These are phyloP conservation scores for Lepilemur septentrionalis DNA, from an alignment of 2,797 vertebrate species.

Conservation along the genomic window DNA sequence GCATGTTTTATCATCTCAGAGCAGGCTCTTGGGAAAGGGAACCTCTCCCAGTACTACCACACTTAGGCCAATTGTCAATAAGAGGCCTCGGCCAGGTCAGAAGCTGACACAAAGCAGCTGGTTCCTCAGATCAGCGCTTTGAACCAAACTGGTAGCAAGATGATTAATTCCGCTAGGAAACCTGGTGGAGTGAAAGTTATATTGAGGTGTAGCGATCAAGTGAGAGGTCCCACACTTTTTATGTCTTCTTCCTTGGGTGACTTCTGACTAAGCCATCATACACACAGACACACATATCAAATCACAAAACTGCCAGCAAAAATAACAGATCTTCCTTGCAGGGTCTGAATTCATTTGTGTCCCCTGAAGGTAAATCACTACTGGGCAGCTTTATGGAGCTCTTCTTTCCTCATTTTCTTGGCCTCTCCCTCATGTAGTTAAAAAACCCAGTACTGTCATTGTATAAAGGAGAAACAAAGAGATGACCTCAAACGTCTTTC, in stretches of 20 bases:
- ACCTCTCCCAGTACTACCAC: not conserved
- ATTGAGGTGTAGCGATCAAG: not conserved
- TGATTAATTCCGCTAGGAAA: not conserved
- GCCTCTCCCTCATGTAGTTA: not conserved
- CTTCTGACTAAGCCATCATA: not conserved
- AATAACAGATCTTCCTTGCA: not conserved
- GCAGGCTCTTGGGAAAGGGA: not conserved
- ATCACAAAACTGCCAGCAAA: not conserved
- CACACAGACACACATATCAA: not conserved
- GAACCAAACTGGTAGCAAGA: slow-evolving; percentile 19
- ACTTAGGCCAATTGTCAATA: not conserved
- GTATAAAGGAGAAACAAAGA: not conserved
- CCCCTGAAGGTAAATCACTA: not conserved
- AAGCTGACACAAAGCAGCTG: not conserved
- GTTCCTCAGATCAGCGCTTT: slow-evolving; percentile 8
- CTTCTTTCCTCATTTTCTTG: not conserved
- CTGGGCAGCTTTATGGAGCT: not conserved
- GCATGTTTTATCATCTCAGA: not conserved
- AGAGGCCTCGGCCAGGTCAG: slow-evolving; percentile 13
- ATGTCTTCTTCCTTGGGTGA: not conserved
- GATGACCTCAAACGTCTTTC: not conserved
- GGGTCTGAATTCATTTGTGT: not conserved
- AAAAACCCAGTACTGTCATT: not conserved
- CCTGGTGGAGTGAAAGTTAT: not conserved
- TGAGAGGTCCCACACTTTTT: not conserved